Base-by-base conservation (phyloP, 2,797 vertebrate species). In the Chelonia mydas region DNA sequence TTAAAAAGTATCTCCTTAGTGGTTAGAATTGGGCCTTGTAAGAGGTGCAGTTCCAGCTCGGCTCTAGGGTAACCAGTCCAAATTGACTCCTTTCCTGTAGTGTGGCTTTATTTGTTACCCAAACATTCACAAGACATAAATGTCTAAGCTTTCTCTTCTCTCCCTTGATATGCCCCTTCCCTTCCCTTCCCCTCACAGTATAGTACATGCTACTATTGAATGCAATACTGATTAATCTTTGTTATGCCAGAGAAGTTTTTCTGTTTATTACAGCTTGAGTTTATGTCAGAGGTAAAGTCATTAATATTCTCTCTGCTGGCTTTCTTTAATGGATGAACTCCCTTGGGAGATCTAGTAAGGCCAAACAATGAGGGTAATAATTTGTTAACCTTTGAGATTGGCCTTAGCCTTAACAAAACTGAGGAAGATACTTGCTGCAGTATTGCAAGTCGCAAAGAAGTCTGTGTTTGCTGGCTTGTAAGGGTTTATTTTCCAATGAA, bases 301-400 rank as follows among this genome's bases (percentile, higher is more conserved):
- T 93, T 95, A 84, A 68, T 86, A 93, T 88, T 93, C 55, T 82
- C 68, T 94, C 49, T 50, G 11, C 8, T 92, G 1, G 61, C 50
- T 54, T 92, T 83, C 19, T 80, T 93, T 93, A 27, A 45, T 87
- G 79, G 81, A 89, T 82, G 59, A 90, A 87, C 89, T 57, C 50
- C 95, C 72, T 57, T 87, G 41, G 89, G 61, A 51, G 55, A 85
- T 89, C 89, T 83, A 86, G 51, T 92, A 86, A 90, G 68, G 78
- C 90, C 83, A 97, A 92, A 86, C 78, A 13, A 6, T 54, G 90
- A 49, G 88, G 55, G 77, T 55, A 83, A 81, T 90, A 89, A 84
- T 94, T 94, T 96, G 90, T 86, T 94, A 94, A 91, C 53, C 84
- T 96, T 94, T 93, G 76, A 95, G 49, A 91, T 96, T 84, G 92